Percentiles rank a stretch among this genome's conserved stretches.
These are phyloP conservation scores for Oryctes rhinoceros DNA, from an alignment of 1,140 invertebrate species.

Conservation along the genomic window DNA sequence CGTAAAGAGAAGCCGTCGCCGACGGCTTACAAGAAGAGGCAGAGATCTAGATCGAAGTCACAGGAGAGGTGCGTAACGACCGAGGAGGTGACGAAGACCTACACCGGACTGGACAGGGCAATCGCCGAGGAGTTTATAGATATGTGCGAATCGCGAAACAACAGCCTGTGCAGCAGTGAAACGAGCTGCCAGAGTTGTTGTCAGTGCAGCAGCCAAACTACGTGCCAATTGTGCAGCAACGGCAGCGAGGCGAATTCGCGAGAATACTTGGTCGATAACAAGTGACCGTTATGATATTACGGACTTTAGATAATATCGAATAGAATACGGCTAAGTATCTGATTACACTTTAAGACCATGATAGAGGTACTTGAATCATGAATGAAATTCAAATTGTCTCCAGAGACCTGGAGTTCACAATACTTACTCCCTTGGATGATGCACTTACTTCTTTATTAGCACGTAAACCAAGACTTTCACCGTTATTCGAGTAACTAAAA, in stretches of 20 bases:
- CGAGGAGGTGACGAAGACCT: constrained; percentile 67
- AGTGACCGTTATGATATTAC: not conserved
- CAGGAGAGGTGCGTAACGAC: constrained; percentile 58
- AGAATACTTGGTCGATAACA: constrained; percentile 39
- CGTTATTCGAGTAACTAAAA: too few species aligned
- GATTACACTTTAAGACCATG: too few species aligned
- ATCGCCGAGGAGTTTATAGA: constrained; percentile 73
- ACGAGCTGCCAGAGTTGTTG: constrained; percentile 49
- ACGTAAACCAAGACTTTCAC: too few species aligned
- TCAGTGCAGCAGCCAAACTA: constrained; percentile 46
- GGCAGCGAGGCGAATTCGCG: constrained; percentile 31
- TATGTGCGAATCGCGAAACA: constrained; percentile 66
- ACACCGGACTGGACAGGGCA: constrained; percentile 70
- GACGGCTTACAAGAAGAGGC: constrained; percentile 12
- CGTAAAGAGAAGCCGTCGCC: constrained; percentile 2
- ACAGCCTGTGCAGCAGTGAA: constrained; percentile 56
- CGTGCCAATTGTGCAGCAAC: constrained; percentile 16
- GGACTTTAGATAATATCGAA: not conserved
- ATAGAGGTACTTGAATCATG: too few species aligned
- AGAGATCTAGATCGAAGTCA: constrained; percentile 50
- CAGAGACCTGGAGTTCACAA: too few species aligned
- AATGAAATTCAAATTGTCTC: too few species aligned
- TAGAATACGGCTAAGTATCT: not conserved
- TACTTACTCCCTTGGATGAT: too few species aligned
- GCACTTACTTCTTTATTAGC: too few species aligned